phyloP scores from a whole-genome alignment of 2,888 invertebrate species.

The Epinotia nisella region DNA sequence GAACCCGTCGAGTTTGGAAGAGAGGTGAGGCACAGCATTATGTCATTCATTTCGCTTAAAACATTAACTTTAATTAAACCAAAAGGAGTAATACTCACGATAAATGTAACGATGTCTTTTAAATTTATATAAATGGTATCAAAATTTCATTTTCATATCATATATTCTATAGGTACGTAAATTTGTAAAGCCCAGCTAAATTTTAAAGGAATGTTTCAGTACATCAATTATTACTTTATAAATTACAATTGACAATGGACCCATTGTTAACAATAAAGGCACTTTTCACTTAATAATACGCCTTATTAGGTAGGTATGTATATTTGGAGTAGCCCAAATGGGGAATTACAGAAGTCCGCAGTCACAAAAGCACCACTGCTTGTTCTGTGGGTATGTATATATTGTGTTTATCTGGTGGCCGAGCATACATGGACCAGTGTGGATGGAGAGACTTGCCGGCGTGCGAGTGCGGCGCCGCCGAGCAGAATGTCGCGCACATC shows the following conservation, averaged over 20 bases:
- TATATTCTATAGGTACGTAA: conserved; percentile 51
- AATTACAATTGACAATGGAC: conserved; percentile 75
- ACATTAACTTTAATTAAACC: conserved; percentile 74
- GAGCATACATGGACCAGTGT: too few species aligned
- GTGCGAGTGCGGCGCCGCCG: too few species aligned
- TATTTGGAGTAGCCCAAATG: too few species aligned
- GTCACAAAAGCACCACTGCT: too few species aligned
- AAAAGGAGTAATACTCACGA: conserved; percentile 77
- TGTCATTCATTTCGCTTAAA: too few species aligned
- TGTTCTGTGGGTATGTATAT: too few species aligned
- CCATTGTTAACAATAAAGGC: conserved; percentile 71
- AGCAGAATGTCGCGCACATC: too few species aligned
- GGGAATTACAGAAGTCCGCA: too few species aligned
- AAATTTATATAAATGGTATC: conserved; percentile 67
- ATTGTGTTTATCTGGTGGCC: too few species aligned
- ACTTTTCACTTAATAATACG: conserved; percentile 59
- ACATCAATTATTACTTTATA: conserved; percentile 69
- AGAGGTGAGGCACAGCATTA: too few species aligned
- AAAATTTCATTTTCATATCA: conserved; percentile 60
- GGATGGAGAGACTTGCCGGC: too few species aligned
- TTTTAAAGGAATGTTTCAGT: conserved; percentile 80
- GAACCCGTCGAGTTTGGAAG: too few species aligned
- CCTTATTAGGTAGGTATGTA: conserved; percentile 55
- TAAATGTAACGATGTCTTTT: conserved; percentile 76
- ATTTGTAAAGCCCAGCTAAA: conserved; percentile 64